Conservation (phyloP, 2,113 vertebrate genomes). For the Madoqua kirkii region DNA sequence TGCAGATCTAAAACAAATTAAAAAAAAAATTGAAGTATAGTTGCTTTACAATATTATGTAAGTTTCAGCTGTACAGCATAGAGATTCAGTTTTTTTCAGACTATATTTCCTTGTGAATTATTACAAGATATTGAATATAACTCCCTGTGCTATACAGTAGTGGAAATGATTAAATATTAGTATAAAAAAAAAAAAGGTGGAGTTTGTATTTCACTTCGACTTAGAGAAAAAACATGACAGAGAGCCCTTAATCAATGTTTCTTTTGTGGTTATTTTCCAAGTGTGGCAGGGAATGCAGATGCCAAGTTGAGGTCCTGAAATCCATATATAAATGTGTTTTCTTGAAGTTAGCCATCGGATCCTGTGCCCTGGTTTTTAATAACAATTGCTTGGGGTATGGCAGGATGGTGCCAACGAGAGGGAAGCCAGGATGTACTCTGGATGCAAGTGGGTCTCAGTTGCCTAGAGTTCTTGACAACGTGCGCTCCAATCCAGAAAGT, state of each 20-base stretch:
- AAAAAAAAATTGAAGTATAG: not conserved
- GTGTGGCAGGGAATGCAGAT: not conserved
- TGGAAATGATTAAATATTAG: not conserved
- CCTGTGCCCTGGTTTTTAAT: not conserved
- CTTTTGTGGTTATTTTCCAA: not conserved
- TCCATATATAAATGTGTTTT: fast-evolving
- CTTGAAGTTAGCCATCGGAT: not conserved
- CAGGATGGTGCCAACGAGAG: fast-evolving
- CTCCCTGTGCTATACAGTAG: not conserved
- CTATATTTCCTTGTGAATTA: not conserved
- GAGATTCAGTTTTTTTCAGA: not conserved
- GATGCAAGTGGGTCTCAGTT: fast-evolving
- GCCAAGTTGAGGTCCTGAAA: not conserved
- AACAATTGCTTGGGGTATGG: not conserved
- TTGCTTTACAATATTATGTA: not conserved
- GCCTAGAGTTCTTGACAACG: fast-evolving
- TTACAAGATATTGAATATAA: not conserved
- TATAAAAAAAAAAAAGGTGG: slow-evolving; percentile 41
- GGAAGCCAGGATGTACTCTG: fast-evolving
- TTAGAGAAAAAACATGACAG: slow-evolving; percentile 14
- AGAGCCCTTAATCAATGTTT: slow-evolving; percentile 22
- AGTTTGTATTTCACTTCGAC: slow-evolving; percentile 33
- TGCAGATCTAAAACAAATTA: not conserved
- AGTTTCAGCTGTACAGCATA: not conserved
- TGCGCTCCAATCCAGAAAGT: fast-evolving